A percentile compares a stretch with the other conserved stretches of the same genome.
Conservation (phyloP, 2,797 vertebrate genomes). For the Rhinatrema bivittatum region DNA sequence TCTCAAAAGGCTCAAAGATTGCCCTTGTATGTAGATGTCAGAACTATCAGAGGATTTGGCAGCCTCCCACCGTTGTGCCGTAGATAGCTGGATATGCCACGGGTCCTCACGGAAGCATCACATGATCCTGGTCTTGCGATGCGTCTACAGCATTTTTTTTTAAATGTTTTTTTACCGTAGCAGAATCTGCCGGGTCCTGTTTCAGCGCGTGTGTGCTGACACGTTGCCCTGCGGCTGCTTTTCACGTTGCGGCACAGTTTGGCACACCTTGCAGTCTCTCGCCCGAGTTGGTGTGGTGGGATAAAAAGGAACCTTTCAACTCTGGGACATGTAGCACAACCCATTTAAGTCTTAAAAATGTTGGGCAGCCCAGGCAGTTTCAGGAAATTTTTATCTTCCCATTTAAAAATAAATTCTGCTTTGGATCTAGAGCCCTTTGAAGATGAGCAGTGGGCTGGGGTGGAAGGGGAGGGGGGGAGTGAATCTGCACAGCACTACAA, state of each 20-base stretch:
- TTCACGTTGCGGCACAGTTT: constrained; percentile 16
- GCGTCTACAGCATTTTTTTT: constrained; percentile 8
- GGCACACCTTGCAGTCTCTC: neutral
- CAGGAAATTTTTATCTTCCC: too few relatives aligned
- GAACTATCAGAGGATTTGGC: neutral
- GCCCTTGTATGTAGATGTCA: too few relatives aligned
- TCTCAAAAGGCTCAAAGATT: too few relatives aligned
- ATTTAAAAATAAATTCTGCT: too few relatives aligned
- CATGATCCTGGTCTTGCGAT: constrained; percentile 12
- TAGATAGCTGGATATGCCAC: neutral
- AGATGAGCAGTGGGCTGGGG: too few relatives aligned
- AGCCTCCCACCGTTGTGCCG: constrained; percentile 2
- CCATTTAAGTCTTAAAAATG: neutral
- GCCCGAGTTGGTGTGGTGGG: neutral
- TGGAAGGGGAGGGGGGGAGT: too few relatives aligned
- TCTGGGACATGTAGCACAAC: neutral
- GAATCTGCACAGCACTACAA: neutral
- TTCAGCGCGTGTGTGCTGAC: constrained; percentile 18
- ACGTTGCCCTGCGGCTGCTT: constrained; percentile 9
- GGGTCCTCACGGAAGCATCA: constrained; percentile 11
- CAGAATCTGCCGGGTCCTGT: constrained; percentile 19
- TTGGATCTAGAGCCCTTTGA: too few relatives aligned
- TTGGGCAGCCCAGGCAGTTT: too few relatives aligned
- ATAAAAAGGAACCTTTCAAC: neutral
- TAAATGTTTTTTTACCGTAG: constrained; percentile 1